These are phyloP conservation scores for Pogonomyrmex californicus DNA, from an alignment of 1,140 invertebrate species.

Conservation along the genomic window DNA sequence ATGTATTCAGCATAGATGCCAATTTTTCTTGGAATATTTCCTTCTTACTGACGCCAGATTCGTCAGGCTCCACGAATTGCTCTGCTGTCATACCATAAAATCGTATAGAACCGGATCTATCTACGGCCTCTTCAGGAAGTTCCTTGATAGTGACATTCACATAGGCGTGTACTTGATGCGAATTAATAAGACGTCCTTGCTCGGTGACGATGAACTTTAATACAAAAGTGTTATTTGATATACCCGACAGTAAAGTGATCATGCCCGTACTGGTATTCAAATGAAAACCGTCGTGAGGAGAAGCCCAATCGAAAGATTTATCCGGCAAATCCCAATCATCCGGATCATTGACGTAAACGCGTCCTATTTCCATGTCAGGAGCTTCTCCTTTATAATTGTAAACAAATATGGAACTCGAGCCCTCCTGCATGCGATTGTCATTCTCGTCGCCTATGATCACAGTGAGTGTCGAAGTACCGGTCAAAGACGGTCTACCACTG, in stretches of 20 bases:
- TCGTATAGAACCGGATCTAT: slow-evolving; percentile 95
- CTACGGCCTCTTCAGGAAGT: slow-evolving; percentile 95
- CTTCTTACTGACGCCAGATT: slow-evolving; percentile 91
- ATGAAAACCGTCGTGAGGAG: slow-evolving; percentile 88
- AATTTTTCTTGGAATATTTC: slow-evolving; percentile 91
- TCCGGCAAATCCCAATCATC: slow-evolving; percentile 98
- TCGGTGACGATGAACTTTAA: slow-evolving; percentile 92
- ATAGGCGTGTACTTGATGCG: slow-evolving; percentile 91
- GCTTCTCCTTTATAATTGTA: slow-evolving; percentile 95
- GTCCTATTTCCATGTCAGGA: slow-evolving; percentile 93
- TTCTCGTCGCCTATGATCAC: slow-evolving; percentile 97
- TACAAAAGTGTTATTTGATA: slow-evolving; percentile 90
- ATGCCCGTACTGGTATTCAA: slow-evolving; percentile 92
- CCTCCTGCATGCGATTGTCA: slow-evolving; percentile 94
- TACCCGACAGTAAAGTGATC: slow-evolving; percentile 93
- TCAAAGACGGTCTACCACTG: slow-evolving; percentile 91
- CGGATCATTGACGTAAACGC: slow-evolving; percentile 95
- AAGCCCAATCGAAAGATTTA: slow-evolving; percentile 93
- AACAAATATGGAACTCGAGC: slow-evolving; percentile 95
- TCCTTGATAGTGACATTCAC: slow-evolving; percentile 95
- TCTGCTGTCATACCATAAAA: slow-evolving; percentile 94
- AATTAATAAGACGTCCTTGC: slow-evolving; percentile 84
- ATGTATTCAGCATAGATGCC: slow-evolving; percentile 92
- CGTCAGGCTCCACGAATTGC: slow-evolving; percentile 92
- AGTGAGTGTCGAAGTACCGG: slow-evolving; percentile 92